phyloP scores from a whole-genome alignment of 2,113 vertebrate species.

The Pardalotus punctatus region DNA sequence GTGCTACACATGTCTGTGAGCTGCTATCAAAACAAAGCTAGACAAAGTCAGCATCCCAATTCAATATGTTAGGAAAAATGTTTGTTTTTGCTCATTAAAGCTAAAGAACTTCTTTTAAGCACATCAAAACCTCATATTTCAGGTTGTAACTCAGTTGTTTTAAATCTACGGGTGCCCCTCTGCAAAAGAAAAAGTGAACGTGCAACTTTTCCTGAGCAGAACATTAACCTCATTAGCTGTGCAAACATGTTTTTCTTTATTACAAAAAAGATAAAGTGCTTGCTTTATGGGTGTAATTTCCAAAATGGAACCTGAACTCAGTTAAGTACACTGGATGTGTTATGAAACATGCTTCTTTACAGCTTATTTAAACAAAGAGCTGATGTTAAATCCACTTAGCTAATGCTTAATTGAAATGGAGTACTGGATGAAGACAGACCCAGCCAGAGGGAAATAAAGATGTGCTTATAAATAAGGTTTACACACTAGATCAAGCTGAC shows the following conservation, averaged over 20 bases:
- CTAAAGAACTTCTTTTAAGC: background rate
- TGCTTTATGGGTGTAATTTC: conserved; percentile 15
- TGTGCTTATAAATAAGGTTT: background rate
- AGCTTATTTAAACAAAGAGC: conserved; percentile 63
- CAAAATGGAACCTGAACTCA: conserved; percentile 40
- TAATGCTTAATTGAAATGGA: conserved; percentile 60
- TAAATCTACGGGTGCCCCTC: background rate
- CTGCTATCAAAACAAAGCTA: background rate
- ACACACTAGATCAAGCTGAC: background rate
- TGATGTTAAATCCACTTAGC: conserved; percentile 49
- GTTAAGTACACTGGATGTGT: conserved; percentile 21
- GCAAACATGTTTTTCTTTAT: conserved; percentile 48
- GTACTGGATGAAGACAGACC: background rate
- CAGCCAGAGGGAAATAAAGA: background rate
- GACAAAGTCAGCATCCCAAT: background rate
- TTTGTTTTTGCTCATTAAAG: background rate
- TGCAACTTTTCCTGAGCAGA: background rate
- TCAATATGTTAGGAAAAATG: background rate
- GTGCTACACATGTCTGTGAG: background rate
- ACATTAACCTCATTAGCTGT: conserved; percentile 48
- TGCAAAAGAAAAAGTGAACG: background rate
- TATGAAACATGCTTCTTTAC: conserved; percentile 27
- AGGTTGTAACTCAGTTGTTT: background rate
- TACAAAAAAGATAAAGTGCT: background rate
- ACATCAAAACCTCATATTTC: background rate